Conservation (phyloP, 2,113 vertebrate species). For the Aramus guarauna region DNA sequence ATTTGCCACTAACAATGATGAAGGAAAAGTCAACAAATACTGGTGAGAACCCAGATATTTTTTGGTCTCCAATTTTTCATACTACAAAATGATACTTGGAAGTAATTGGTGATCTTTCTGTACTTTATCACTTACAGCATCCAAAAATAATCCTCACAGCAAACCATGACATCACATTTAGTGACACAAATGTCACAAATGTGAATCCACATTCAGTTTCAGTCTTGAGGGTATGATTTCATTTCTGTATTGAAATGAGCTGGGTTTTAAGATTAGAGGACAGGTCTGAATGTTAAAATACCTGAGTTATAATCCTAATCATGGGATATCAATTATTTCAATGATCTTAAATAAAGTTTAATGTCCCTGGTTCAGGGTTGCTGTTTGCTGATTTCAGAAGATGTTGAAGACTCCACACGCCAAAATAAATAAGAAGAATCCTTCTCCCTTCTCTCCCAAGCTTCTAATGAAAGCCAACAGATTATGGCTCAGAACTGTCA, state of each 20-base stretch:
- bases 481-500: background rate
- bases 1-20: background rate
- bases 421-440: background rate
- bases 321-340: background rate
- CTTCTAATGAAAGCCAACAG: background rate
- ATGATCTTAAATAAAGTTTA: background rate
- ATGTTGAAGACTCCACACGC: background rate
- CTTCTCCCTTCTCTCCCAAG: background rate
- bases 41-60: background rate
- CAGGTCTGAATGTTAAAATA: background rate
- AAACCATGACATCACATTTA: background rate
- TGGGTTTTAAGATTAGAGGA: background rate
- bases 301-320: background rate
- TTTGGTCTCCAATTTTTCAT: background rate
- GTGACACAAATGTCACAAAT: too few species aligned
- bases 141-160: background rate
- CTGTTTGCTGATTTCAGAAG: background rate
- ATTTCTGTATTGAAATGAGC: background rate
- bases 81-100: background rate
- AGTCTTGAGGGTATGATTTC: background rate
- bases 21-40: background rate
- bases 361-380: background rate
- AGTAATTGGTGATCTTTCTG: background rate
- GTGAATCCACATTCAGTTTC: background rate
- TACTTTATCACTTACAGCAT: background rate